Percentiles rank a stretch among this genome's conserved stretches.
phyloP scores from a whole-genome alignment of 2,113 vertebrate genomes.

The Sisor rabdophorus region DNA sequence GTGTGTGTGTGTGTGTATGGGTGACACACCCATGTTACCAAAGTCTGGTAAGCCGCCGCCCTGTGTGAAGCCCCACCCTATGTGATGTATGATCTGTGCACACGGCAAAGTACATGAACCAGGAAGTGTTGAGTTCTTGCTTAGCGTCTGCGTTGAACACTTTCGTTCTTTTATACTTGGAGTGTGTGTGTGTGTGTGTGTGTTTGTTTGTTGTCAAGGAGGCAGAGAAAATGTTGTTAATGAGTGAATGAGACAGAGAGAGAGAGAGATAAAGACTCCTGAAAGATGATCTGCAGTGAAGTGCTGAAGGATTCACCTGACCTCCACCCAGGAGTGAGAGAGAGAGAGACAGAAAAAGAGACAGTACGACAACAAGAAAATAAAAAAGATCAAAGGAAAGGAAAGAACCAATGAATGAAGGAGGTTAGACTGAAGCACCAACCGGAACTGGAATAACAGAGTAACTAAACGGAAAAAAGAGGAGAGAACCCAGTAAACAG shows the following conservation, averaged over 20 bases:
- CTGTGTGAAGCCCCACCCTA: constrained; percentile 55
- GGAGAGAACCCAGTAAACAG: background rate
- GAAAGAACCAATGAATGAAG: constrained; percentile 19
- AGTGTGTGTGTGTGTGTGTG: constrained; percentile 36
- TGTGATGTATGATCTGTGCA: constrained; percentile 50
- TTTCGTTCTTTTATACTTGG: background rate
- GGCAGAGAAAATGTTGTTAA: constrained; percentile 69
- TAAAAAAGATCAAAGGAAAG: constrained; percentile 28
- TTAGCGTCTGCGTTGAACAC: constrained; percentile 41
- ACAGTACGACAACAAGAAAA: constrained; percentile 2
- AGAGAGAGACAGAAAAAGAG: constrained; percentile 51
- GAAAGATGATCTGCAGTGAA: constrained; percentile 25
- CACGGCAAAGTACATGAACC: constrained; percentile 40
- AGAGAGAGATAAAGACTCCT: constrained; percentile 17
- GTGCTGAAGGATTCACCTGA: background rate
- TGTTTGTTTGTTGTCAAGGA: constrained; percentile 61
- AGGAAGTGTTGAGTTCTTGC: constrained; percentile 53
- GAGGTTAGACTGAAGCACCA: constrained; percentile 15
- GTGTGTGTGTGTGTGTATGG: constrained; percentile 50
- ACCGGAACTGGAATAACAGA: background rate
- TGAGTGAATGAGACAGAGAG: constrained; percentile 50
- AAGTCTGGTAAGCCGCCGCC: constrained; percentile 28
- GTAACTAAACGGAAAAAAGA: background rate
- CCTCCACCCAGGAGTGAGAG: constrained; percentile 37
- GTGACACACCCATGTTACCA: background rate